Base-by-base conservation (phyloP, 2,113 vertebrate genomes). In the Pomatorhinus ruficollis region DNA sequence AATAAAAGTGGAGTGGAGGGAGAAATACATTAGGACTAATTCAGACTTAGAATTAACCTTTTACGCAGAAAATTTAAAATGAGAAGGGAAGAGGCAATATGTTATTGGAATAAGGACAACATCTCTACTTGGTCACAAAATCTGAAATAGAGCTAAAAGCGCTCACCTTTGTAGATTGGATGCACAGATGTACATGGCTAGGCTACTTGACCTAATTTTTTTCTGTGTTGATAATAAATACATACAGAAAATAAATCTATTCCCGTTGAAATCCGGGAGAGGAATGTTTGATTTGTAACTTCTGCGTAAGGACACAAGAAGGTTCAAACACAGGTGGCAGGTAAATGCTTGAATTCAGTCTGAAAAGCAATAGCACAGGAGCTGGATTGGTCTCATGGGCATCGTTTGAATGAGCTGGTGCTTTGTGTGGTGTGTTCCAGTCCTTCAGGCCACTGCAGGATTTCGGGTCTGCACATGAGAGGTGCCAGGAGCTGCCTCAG, bases 401-500 rank as follows among this genome's bases (percentile, higher is more conserved):
- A 3, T 39, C 22, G 21, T 57, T 40, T 23, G 15, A 30, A 52
- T 3, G 33, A 17, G 14, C 37, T 79, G 12, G 14, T 56, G 5
- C 35, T 23, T 79, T 14, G 44, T 61, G 10, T 12, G 1, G 5
- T 14, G 1, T 1, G 1, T 60, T 39, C 25, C 57, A 25, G 1
- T 53, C 4, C 9, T 39, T 4, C 4, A 12, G 50, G 21, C 40
- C 30, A 1, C 22, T 27, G 17, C 19, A 15, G 33, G 22, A 14
- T 16, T 52, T 61, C 8, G 2, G 2, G 1, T 28, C 37, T 83
- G 68, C 18, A 14, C 15, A 2, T 0, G 0, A 71, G 25, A 20
- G 5, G 3, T 31, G 7, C 1, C 3, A 6, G 35, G 3, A 4
- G 6, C 27, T 80, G 54, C 31, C 68, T 40, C 45, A 53, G 33